phyloP scores from a whole-genome alignment of 2,888 invertebrate genomes.

The Pharmacophagus antenor region DNA sequence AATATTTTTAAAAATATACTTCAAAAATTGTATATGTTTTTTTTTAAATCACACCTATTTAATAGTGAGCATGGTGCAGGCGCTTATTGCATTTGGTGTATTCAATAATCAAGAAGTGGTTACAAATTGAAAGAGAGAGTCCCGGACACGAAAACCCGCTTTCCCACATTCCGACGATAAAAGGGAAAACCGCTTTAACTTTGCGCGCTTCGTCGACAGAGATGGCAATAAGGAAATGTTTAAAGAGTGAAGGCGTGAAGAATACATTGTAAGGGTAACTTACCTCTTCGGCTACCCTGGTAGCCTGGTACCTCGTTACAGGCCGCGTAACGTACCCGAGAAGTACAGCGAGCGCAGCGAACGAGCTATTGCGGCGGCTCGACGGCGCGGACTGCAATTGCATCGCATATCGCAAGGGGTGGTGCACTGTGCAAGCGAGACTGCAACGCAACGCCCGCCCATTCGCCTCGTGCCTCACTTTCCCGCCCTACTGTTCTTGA shows the following conservation, averaged over 20 bases:
- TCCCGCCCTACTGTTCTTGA: constrained; percentile 72
- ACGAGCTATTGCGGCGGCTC: constrained; percentile 63
- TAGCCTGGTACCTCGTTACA: constrained; percentile 77
- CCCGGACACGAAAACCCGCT: constrained; percentile 72
- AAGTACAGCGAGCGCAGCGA: constrained; percentile 50
- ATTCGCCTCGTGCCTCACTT: constrained; percentile 76
- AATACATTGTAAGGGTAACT: constrained; percentile 65
- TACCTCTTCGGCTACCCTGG: constrained; percentile 65
- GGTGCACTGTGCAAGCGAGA: constrained; percentile 80
- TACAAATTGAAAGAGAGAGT: constrained; percentile 79
- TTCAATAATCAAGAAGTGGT: constrained; percentile 56
- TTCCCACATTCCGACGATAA: constrained; percentile 77
- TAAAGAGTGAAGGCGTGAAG: constrained; percentile 53
- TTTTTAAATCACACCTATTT: not conserved
- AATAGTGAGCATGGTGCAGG: not conserved
- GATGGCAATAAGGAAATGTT: constrained; percentile 48
- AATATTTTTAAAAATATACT: not conserved
- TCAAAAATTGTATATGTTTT: not conserved
- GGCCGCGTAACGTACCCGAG: constrained; percentile 65
- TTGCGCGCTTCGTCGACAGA: constrained; percentile 44
- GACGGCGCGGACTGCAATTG: constrained; percentile 65
- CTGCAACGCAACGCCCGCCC: constrained; percentile 79
- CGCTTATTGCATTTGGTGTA: constrained; percentile 29
- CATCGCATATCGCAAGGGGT: constrained; percentile 64
- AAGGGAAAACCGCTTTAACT: constrained; percentile 72